These are phyloP conservation scores for Potamilus streckersoni DNA, from an alignment of 1,140 invertebrate species.

Conservation along the genomic window DNA sequence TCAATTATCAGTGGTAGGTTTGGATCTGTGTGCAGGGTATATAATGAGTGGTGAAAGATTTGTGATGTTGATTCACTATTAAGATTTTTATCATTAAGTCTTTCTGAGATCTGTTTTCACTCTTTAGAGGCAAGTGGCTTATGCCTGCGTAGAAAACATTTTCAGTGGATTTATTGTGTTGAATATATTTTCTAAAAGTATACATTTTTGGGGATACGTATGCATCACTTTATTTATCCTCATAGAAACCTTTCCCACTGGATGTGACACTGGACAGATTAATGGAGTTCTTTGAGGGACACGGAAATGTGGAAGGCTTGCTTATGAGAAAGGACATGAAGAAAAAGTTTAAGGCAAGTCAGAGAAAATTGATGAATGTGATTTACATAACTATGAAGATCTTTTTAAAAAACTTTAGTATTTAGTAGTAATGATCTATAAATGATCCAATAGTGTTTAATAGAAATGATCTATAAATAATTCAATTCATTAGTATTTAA, in stretches of 20 bases:
- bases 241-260: constrained; percentile 85
- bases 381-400: not conserved
- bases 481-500: not conserved
- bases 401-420: not conserved
- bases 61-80: too few species aligned
- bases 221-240: constrained; percentile 11
- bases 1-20: too few species aligned
- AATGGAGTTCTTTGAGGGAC: constrained; percentile 79
- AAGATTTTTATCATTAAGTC: too few species aligned
- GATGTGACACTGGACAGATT: constrained; percentile 78
- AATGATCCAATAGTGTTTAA: not conserved
- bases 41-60: too few species aligned
- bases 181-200: too few species aligned
- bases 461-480: not conserved
- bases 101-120: too few species aligned
- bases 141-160: too few species aligned
- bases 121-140: too few species aligned
- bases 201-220: too few species aligned
- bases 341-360: constrained; percentile 58
- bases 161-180: too few species aligned
- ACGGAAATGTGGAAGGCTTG: constrained; percentile 82
- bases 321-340: constrained; percentile 70
- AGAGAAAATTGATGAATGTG: not conserved
- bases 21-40: too few species aligned
- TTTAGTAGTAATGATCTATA: not conserved